Percentiles rank a stretch among this genome's conserved stretches.
Evolutionary conservation across 2,797 vertebrate genomes (phyloP).

Genomic region (Thamnophis elegans): DNA sequence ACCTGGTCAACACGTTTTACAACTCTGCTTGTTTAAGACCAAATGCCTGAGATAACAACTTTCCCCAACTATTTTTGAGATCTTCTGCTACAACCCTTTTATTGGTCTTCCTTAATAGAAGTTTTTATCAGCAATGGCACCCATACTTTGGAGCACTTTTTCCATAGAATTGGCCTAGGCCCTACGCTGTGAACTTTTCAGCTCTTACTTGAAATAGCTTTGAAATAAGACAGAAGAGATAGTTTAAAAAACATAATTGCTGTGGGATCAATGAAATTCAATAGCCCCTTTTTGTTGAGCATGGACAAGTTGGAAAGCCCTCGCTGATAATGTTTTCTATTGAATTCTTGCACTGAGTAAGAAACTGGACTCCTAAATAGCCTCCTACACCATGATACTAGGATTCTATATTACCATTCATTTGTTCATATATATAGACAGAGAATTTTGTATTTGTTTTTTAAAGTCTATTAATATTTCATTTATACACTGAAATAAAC

Average conservation of each 20-base stretch:
- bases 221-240: not conserved
- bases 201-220: not conserved
- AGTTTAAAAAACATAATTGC: not conserved
- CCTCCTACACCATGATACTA: not conserved
- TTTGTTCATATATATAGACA: constrained; percentile 30
- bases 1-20: not conserved
- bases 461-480: constrained; percentile 9
- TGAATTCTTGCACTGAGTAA: not conserved
- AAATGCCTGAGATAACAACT: not conserved
- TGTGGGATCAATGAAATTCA: not conserved
- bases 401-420: not conserved
- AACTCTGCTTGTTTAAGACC: not conserved
- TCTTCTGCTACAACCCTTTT: not conserved
- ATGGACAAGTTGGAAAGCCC: not conserved
- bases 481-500: constrained; percentile 34
- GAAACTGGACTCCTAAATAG: not conserved
- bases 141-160: not conserved
- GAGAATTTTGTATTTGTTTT: constrained; percentile 35
- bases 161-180: not conserved
- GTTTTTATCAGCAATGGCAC: not conserved
- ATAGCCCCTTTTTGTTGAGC: not conserved
- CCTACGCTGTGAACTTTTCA: not conserved
- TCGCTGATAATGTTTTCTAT: not conserved
- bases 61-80: not conserved
- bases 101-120: not conserved